Evolutionary conservation across 2,888 invertebrate genomes (phyloP).

Genomic region (Laspeyria flexula): DNA sequence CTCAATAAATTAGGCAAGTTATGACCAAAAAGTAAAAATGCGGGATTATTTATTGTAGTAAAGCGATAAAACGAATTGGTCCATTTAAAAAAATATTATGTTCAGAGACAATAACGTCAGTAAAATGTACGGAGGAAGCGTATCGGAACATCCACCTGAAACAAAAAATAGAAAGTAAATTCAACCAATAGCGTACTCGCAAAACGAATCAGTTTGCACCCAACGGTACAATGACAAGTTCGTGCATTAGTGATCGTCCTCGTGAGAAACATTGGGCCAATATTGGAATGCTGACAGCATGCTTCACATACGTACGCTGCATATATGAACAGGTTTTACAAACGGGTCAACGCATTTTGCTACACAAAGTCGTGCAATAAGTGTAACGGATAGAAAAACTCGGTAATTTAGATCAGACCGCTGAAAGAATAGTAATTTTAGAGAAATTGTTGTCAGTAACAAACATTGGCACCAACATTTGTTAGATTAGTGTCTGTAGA

Average conservation of each 20-base stretch:
- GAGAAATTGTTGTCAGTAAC: background rate
- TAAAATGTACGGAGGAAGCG: too few species aligned
- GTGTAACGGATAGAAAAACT: slow-evolving; percentile 16
- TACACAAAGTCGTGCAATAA: slow-evolving; percentile 9
- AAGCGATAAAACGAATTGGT: too few species aligned
- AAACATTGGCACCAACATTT: background rate
- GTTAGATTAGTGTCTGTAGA: too few species aligned
- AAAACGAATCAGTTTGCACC: slow-evolving; percentile 31
- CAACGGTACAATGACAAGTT: slow-evolving; percentile 23
- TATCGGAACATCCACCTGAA: too few species aligned
- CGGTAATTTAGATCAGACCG: background rate
- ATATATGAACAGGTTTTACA: slow-evolving; percentile 36
- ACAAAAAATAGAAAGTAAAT: slow-evolving; percentile 1
- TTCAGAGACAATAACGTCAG: too few species aligned
- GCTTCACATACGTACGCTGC: slow-evolving; percentile 10
- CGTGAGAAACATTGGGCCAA: slow-evolving; percentile 47
- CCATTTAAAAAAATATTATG: too few species aligned
- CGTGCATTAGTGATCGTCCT: slow-evolving; percentile 36
- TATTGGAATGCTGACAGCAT: slow-evolving; percentile 47
- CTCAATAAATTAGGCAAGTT: too few species aligned
- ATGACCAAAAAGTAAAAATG: too few species aligned
- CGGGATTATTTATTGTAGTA: too few species aligned
- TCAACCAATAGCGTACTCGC: slow-evolving; percentile 14
- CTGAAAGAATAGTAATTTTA: background rate
- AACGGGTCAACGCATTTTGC: slow-evolving; percentile 24